phyloP scores from a whole-genome alignment of 2,113 vertebrate genomes.

The Ranitomeya imitator region DNA sequence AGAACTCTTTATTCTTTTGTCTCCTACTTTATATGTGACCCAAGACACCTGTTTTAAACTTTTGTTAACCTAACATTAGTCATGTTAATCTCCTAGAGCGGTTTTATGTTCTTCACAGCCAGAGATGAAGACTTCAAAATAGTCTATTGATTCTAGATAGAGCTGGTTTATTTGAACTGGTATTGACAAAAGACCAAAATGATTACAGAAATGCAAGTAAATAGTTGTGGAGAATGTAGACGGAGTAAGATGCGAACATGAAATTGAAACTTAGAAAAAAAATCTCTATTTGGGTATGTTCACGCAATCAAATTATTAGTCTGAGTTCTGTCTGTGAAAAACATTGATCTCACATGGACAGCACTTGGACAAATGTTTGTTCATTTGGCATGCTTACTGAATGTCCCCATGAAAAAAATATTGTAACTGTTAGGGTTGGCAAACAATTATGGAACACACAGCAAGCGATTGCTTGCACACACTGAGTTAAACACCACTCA shows the following conservation, averaged over 20 bases:
- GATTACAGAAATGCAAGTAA: background rate
- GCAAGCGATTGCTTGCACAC: too few species aligned
- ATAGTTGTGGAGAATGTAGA: background rate
- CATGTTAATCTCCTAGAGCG: conserved; percentile 17
- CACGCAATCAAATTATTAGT: too few species aligned
- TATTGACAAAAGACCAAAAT: conserved; percentile 36
- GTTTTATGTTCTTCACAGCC: conserved; percentile 34
- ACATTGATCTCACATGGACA: too few species aligned
- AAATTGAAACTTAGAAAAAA: background rate
- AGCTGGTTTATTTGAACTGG: background rate
- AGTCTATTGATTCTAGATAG: conserved; percentile 21
- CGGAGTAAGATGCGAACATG: background rate
- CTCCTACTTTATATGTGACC: conserved; percentile 35
- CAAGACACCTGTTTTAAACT: conserved; percentile 29
- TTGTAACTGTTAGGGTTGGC: too few species aligned
- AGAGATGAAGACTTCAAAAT: conserved; percentile 6
- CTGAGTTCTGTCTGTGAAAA: too few species aligned
- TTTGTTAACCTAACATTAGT: conserved; percentile 40
- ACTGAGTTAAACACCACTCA: too few species aligned
- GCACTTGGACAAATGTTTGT: too few species aligned
- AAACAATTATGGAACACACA: too few species aligned
- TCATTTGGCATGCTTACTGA: too few species aligned
- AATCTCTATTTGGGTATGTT: background rate
- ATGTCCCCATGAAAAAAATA: too few species aligned
- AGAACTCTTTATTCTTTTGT: conserved; percentile 34